Conservation (phyloP, 2,888 invertebrate species). For the Neria commutata region DNA sequence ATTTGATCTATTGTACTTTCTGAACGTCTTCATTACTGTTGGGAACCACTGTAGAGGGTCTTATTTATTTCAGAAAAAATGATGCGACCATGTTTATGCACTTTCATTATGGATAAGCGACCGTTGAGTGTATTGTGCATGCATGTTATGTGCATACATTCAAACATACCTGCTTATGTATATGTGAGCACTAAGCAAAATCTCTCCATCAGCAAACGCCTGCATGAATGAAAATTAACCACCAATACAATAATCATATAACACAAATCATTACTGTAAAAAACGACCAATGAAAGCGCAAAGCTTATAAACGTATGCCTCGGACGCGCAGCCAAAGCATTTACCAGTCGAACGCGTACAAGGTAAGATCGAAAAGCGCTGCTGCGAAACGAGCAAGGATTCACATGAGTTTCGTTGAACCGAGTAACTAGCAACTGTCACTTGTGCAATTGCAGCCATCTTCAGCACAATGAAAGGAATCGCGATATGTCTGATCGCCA, state of each 20-base stretch:
- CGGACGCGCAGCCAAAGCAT: conserved; percentile 48
- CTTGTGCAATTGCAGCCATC: conserved; percentile 17
- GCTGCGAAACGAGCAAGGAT: neutral
- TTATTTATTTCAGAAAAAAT: neutral
- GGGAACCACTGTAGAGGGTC: neutral
- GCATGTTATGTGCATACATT: neutral
- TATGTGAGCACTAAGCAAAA: neutral
- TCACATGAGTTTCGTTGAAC: neutral
- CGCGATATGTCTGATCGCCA: conserved; percentile 44
- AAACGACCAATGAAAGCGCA: conserved; percentile 16
- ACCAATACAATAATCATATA: conserved; percentile 1
- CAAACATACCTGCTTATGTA: too few relatives aligned
- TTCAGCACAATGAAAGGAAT: conserved; percentile 39
- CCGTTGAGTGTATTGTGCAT: conserved; percentile 7
- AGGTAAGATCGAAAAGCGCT: conserved; percentile 43
- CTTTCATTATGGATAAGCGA: too few relatives aligned
- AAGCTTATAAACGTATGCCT: conserved; percentile 50
- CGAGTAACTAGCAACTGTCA: neutral
- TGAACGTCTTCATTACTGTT: too few relatives aligned
- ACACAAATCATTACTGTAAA: neutral
- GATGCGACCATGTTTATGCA: neutral
- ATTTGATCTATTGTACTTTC: too few relatives aligned
- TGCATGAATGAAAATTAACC: neutral
- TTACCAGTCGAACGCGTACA: conserved; percentile 41
- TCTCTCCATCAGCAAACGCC: neutral